Base-by-base conservation (phyloP, 2,113 vertebrate genomes). In the Syngnathoides biaculeatus region DNA sequence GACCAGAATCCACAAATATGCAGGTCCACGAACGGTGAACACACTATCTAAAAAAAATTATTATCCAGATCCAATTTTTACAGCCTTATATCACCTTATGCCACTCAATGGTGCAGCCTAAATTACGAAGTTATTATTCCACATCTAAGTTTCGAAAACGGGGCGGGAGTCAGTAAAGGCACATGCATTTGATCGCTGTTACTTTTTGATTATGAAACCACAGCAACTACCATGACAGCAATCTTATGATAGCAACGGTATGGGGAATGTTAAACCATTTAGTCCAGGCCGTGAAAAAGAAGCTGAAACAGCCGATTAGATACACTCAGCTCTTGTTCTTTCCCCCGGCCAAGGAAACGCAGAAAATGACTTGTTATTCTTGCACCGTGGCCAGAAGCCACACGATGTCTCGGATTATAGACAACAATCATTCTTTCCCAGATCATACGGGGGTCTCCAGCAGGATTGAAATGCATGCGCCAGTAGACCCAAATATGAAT, bases 331-430 rank as follows among this genome's bases (percentile, higher is more conserved):
- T 77, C 78, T 73, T 75, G 30, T 82, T 79, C 74, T 82, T 60
- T 75, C 86, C 84, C 79, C 50, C 12, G 35, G 82, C 73, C 66
- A 77, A 86, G 87, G 86, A 90, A 90, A 91, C 86, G 84, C 86
- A 77, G 73, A 78, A 78, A 88, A 87, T 84, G 72, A 89, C 73
- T 85, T 90, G 88, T 90, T 89, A 74, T 89, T 84, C 67, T 91
- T 88, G 85, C 39, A 24, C 53, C 42, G 2, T 47, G 19, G 84
- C 87, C 86, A 89, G 77, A 75, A 80, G 69, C 68, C 64, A 15
- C 79, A 86, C 71, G 19, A 47, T 74, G 76, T 82, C 71, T 76
- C 73, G 66, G 45, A 66, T 67, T 84, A 68, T 69, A 77, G 80
- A 76, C 45, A 22, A 61, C 6, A 59, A 57, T 62, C 43, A 38